phyloP scores from a whole-genome alignment of 2,113 vertebrate species.

The Corapipo altera region DNA sequence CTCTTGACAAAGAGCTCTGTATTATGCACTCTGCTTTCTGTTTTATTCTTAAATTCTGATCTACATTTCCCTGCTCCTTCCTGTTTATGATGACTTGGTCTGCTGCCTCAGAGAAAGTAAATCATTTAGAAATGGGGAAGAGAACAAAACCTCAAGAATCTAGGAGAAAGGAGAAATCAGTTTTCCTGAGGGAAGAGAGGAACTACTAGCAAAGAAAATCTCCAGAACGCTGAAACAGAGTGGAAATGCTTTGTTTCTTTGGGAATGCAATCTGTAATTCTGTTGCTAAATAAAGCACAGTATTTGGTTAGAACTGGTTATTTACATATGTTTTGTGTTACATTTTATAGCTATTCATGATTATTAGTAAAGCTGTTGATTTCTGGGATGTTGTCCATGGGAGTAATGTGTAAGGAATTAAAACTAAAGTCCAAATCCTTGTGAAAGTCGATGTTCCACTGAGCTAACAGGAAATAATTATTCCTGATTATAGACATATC shows the following conservation, averaged over 20 bases:
- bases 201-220: neutral
- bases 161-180: neutral
- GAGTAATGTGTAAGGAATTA: conserved; percentile 17
- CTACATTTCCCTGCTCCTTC: neutral
- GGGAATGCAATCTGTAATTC: neutral
- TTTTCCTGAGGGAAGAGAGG: neutral
- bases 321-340: conserved; percentile 30
- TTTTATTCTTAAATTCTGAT: neutral
- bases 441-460: conserved; percentile 43
- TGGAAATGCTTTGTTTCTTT: conserved; percentile 23
- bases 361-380: neutral
- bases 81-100: neutral
- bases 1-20: neutral
- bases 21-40: neutral
- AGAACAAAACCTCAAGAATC: neutral
- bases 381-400: conserved; percentile 11
- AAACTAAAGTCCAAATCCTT: conserved; percentile 2
- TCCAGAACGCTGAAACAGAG: neutral
- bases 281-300: neutral
- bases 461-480: conserved; percentile 40
- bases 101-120: neutral
- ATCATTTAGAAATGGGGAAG: neutral
- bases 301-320: neutral
- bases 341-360: neutral
- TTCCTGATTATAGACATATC: conserved; percentile 46